A percentile compares a stretch with the other conserved stretches of the same genome.
phyloP scores from a whole-genome alignment of 2,113 vertebrate species.

The Daboia siamensis region DNA sequence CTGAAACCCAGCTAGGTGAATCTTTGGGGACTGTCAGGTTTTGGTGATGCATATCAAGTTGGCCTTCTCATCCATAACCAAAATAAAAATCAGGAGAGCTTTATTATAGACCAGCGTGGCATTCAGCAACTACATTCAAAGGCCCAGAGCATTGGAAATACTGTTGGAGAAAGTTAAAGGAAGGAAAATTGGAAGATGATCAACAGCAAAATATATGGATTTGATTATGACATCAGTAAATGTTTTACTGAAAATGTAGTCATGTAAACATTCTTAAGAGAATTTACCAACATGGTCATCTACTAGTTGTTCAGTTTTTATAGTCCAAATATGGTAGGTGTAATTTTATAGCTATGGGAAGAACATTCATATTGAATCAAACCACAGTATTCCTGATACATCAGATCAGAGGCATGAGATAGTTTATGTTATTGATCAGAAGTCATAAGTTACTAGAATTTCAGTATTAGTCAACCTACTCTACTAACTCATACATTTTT shows the following conservation, averaged over 20 bases:
- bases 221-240: background rate
- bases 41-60: background rate
- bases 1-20: background rate
- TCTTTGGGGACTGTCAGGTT: background rate
- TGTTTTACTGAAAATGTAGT: background rate
- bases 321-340: background rate
- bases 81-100: background rate
- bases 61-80: background rate
- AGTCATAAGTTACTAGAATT: constrained; percentile 2
- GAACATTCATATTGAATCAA: background rate
- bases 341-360: background rate
- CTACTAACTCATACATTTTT: background rate
- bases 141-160: background rate
- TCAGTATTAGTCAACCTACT: background rate
- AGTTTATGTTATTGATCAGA: background rate
- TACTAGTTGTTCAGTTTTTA: background rate
- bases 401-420: background rate
- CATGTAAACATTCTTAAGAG: background rate
- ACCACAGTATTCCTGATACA: background rate
- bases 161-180: background rate
- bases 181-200: background rate
- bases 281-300: background rate
- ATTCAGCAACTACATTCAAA: background rate
- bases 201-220: background rate
- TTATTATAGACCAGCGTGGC: background rate